Base-by-base conservation (phyloP, 30 jellyfish, hydroid and myxozoan species). In the Sanderia malayensis region DNA sequence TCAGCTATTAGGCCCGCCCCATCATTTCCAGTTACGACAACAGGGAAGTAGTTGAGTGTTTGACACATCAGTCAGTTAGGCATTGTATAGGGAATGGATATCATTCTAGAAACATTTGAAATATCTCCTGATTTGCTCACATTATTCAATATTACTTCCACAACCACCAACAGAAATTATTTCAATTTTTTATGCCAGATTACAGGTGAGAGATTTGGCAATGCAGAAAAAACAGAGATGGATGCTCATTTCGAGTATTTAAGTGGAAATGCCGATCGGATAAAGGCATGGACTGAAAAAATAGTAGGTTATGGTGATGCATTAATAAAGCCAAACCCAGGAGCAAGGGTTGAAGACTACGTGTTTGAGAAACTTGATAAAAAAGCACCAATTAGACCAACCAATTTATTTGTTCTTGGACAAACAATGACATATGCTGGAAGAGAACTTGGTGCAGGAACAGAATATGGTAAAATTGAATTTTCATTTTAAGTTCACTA, bases 221-320 rank as follows among this genome's bases (percentile, higher is more conserved):
- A 73, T 84, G 98, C 95, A 22, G 98, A 90, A 68, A 90, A 81
- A 66, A 90, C 98, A 4, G 96, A 83, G 76, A 81, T 85, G 31
- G 98, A 90, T 90, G 95, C 98, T 17, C 98, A 90, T 84, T 90
- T 90, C 84, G 98, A 90, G 61, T 68, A 61, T 60, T 81, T 77
- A 20, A 31, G 77, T 49, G 63, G 49, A 2, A 73, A 86, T 47
- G 98, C 98, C 1, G 98, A 90, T 22, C 31, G 74, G 15, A 90
- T 95, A 0, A 83, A 79, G 31, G 80, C 46, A 15, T 59, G 72
- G 52, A 90, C 96, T 10, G 95, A 90, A 31, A 90, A 70, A 24
- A 24, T 90, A 23, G 80, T 84, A 24, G 34, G 76, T 1, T 78
- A 77, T 24, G 78, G 95, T 44, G 96, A 79, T 31, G 95, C 98